Evolutionary conservation across 2,888 invertebrate genomes (phyloP).

Genomic region (Drosophila kanekoi): DNA sequence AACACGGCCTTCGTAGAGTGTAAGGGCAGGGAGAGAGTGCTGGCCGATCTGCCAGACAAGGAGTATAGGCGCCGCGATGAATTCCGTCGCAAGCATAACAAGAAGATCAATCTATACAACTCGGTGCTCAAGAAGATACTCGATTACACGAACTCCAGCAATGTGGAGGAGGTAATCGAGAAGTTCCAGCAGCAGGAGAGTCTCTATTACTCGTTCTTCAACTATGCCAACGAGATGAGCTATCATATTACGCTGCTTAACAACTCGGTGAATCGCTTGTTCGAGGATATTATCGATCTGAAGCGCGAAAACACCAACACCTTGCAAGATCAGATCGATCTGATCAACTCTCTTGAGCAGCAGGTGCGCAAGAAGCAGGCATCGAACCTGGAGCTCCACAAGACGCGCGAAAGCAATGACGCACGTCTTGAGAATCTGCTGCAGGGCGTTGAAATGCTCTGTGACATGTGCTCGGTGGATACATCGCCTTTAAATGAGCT

Average conservation of each 20-base stretch:
- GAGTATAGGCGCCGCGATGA: slow-evolving; percentile 82
- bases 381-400: slow-evolving; percentile 60
- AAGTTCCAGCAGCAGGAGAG: slow-evolving; percentile 84
- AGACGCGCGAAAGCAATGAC: slow-evolving; percentile 64
- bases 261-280: slow-evolving; percentile 80
- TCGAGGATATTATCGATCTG: slow-evolving; percentile 75
- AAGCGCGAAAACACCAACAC: slow-evolving; percentile 70
- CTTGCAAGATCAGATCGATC: slow-evolving; percentile 72
- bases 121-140: slow-evolving; percentile 82
- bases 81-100: slow-evolving; percentile 76
- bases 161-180: slow-evolving; percentile 80
- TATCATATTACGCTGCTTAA: slow-evolving; percentile 83
- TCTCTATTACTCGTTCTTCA: slow-evolving; percentile 84
- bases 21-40: slow-evolving; percentile 73
- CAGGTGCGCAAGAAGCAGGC: slow-evolving; percentile 66
- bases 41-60: slow-evolving; percentile 82
- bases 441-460: slow-evolving; percentile 76
- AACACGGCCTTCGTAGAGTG: slow-evolving; percentile 77
- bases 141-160: slow-evolving; percentile 75
- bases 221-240: slow-evolving; percentile 84
- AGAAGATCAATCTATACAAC: slow-evolving; percentile 81
- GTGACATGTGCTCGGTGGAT: slow-evolving; percentile 86
- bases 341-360: slow-evolving; percentile 68
- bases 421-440: slow-evolving; percentile 70
- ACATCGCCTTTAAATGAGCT: slow-evolving; percentile 86